Base-by-base conservation (phyloP, 2,888 invertebrate genomes). In the Drosophila lacicola region DNA sequence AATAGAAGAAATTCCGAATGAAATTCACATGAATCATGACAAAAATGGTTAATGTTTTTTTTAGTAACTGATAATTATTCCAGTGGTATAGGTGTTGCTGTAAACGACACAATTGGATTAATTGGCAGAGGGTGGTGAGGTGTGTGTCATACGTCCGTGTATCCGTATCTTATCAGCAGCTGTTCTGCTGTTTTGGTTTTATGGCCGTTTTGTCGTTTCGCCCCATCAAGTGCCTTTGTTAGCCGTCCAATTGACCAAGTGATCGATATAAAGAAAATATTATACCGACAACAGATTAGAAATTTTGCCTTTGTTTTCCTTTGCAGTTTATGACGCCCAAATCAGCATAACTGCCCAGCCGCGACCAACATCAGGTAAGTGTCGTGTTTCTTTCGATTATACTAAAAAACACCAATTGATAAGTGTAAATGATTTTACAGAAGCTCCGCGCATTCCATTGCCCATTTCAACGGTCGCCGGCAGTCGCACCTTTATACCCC, bases 401-500 rank as follows among this genome's bases (percentile, higher is more conserved):
- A n/a, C 10, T n/a, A 2, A 9, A 2, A 9, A 25, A 29, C 29
- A 29, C 29, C 29, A 29, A 29, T 29, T 10, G 41, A 10, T 25
- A 34, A 19, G 0, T 19, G 2, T 2, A 14, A 36, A 3, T 46
- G 0, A 10, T 5, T 25, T 11, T 9, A 6, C 29, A 84, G 89
- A 72, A 36, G 51, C 63, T 4, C 44, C 69, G 3, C 88, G 90
- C 19, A 85, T 88, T 44, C 75, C 75, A 1, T 56, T 91, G 39
- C 92, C 92, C 9, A 82, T 92, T 14, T 79, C 92, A 3, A 91
- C 91, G 2, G 90, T 92, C 1, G 64, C 82, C 3, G 84, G 83
- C 3, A 89, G 82, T 53, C 86, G 89, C 19, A 90, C 90, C 0
- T 90, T 82, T 42, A 85, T 92, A 68, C 95, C 96, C 0, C 91